phyloP scores from a whole-genome alignment of 2,113 vertebrate species.

The Larimichthys polyactis region DNA sequence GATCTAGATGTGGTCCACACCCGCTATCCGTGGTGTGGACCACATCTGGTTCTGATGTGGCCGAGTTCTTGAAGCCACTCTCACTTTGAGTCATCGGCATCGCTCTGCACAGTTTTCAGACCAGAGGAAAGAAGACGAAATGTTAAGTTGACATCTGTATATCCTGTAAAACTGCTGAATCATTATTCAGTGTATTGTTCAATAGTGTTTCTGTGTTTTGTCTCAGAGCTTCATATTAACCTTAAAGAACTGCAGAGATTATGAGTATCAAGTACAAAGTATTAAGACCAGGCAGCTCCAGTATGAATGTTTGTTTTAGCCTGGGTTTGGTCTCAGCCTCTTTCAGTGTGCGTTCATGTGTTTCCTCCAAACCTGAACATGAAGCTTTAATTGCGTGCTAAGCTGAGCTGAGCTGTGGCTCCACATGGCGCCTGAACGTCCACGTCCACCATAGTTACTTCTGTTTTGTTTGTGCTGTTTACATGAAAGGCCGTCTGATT shows the following conservation, averaged over 20 bases:
- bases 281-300: neutral
- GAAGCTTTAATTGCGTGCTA: no score
- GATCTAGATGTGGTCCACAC: neutral
- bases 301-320: neutral
- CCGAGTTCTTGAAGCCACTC: no score
- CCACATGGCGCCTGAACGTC: neutral
- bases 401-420: neutral
- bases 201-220: no score
- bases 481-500: conserved; percentile 21
- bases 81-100: no score
- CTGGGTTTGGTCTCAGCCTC: neutral
- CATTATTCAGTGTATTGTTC: no score
- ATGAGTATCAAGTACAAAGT: neutral
- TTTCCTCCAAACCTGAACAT: neutral
- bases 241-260: no score
- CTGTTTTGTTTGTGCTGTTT: conserved; percentile 23
- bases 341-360: neutral
- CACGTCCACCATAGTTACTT: neutral
- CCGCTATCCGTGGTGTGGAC: neutral
- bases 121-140: no score
- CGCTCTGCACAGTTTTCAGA: no score
- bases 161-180: no score
- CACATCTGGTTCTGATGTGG: no score
- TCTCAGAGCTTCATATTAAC: no score
- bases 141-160: no score